A percentile compares a stretch with the other conserved stretches of the same genome.
Conservation (phyloP, 2,797 vertebrate species). For the Thamnophis elegans region DNA sequence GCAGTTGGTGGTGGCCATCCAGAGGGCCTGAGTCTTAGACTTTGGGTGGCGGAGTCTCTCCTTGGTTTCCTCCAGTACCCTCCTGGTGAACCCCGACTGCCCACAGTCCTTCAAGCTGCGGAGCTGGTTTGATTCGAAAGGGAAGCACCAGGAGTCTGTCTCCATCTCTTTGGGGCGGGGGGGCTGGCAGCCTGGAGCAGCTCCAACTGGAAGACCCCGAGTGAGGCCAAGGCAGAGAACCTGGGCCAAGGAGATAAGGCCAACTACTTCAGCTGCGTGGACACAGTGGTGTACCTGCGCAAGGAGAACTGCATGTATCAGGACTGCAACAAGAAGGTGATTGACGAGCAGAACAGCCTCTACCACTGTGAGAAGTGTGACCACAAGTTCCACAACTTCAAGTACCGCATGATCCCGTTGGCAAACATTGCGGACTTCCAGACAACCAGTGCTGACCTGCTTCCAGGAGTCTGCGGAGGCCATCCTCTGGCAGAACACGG, state of each 20-base stretch:
- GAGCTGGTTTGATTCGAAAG: constrained; percentile 89
- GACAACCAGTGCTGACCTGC: constrained; percentile 97
- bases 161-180: constrained; percentile 80
- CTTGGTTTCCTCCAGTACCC: no score
- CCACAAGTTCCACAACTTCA: constrained; percentile 93
- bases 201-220: constrained; percentile 90
- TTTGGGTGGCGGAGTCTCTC: no score
- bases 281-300: constrained; percentile 87
- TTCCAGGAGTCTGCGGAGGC: constrained; percentile 94
- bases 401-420: constrained; percentile 96
- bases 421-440: constrained; percentile 91
- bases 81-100: no score
- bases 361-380: constrained; percentile 97
- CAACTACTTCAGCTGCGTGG: constrained; percentile 90
- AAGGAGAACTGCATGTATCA: constrained; percentile 97
- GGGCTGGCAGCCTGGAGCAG: constrained; percentile 64
- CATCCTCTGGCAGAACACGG: constrained; percentile 88
- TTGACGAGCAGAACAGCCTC: constrained; percentile 96
- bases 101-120: no score
- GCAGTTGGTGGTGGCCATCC: no score
- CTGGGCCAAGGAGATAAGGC: constrained; percentile 97
- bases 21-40: no score
- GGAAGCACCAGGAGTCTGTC: constrained; percentile 83
- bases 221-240: constrained; percentile 89
- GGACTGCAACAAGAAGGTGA: constrained; percentile 98